phyloP scores from a whole-genome alignment of 2,888 invertebrate species.

The Himalopsyche japonica region DNA sequence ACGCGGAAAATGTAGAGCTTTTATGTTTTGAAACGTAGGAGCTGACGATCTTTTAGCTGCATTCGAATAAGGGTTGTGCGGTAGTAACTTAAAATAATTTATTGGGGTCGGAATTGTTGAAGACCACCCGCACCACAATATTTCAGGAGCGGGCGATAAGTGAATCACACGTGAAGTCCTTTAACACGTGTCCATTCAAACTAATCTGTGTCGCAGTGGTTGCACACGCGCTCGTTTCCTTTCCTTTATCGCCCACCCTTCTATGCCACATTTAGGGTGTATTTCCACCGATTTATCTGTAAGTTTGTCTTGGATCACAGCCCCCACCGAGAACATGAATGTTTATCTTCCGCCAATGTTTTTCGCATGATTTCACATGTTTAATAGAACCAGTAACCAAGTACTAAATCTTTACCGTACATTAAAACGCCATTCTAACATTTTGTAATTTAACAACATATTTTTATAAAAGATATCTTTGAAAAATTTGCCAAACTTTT shows the following conservation, averaged over 20 bases:
- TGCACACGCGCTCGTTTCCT: slow-evolving; percentile 29
- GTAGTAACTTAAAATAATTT: not conserved
- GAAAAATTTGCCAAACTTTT: too few relatives aligned
- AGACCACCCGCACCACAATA: not conserved
- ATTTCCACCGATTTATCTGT: not conserved
- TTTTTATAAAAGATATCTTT: too few relatives aligned
- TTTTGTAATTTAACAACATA: too few relatives aligned
- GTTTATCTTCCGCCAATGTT: not conserved
- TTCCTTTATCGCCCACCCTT: not conserved
- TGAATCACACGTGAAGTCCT: slow-evolving; percentile 31
- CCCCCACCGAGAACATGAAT: not conserved
- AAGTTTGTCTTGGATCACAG: not conserved
- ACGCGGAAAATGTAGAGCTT: too few relatives aligned
- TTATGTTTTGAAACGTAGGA: too few relatives aligned
- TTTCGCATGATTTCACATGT: not conserved
- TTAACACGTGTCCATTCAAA: slow-evolving; percentile 34
- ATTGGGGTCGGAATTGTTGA: slow-evolving; percentile 1
- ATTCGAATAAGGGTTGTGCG: not conserved
- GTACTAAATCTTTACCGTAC: too few relatives aligned
- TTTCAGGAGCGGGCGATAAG: slow-evolving; percentile 31
- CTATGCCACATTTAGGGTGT: not conserved
- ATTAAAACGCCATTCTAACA: too few relatives aligned
- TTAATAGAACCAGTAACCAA: too few relatives aligned
- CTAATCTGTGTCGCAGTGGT: slow-evolving; percentile 37
- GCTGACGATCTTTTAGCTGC: not conserved